A percentile compares a stretch with the other conserved stretches of the same genome.
phyloP scores from a whole-genome alignment of 2,888 invertebrate genomes.

The Nymphalis urticae region DNA sequence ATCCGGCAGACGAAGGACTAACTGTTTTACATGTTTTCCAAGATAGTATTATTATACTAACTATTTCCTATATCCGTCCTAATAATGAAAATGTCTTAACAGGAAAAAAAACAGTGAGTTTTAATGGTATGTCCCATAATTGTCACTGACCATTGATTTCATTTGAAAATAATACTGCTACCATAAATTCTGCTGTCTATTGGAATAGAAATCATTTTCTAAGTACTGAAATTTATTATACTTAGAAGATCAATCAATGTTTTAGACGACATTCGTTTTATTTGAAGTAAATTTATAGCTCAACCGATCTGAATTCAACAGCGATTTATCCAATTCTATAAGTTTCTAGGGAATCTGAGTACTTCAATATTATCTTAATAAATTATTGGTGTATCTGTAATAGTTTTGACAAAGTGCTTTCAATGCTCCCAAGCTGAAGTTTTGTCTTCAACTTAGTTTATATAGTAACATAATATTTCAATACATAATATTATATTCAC shows the following conservation, averaged over 20 bases:
- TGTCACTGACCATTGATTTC: neutral
- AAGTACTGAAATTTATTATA: conserved; percentile 5
- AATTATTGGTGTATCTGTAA: no score
- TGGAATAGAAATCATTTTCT: neutral
- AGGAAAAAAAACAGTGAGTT: no score
- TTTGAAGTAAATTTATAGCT: neutral
- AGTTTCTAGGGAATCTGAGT: neutral
- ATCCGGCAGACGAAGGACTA: no score
- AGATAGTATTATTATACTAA: no score
- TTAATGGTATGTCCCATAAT: no score
- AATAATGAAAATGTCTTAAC: no score
- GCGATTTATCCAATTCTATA: neutral
- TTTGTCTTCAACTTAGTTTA: neutral
- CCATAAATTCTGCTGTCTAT: neutral
- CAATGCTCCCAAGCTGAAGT: no score
- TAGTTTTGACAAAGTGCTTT: no score
- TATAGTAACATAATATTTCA: neutral
- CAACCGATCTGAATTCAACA: neutral
- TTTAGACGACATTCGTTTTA: neutral
- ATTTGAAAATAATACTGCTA: neutral
- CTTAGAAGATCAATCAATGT: conserved; percentile 2
- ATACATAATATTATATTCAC: neutral
- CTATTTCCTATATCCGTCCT: no score
- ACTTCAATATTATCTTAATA: no score
- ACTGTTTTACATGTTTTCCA: no score